Evolutionary conservation across 2,888 invertebrate species (phyloP), one percentile per base, ranked within the genome.

Genomic region (Nasonovia ribisnigri): DNA sequence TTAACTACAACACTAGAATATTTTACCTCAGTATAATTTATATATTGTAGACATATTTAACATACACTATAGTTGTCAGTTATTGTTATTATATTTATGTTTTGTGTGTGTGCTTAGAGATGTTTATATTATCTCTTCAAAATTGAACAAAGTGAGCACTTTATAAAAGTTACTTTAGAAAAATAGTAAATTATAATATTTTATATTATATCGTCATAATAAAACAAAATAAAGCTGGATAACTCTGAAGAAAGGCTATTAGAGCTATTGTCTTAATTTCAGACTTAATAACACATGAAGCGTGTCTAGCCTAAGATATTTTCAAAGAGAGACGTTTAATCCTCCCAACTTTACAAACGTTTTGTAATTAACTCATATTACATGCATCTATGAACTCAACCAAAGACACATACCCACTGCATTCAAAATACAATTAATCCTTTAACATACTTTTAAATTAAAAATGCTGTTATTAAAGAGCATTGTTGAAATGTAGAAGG

Each of bases 301-400:
- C 36, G 11, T 88, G 88, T 51, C 88, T 54, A 88, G 51, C 51
- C 26, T 88, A 36, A 36, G 51, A 51, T 54, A 54, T 88, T 88
- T 54, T 51, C 88, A 51, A n/a, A 88, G 51, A 48, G 36, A 51
- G 29, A 88, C 51, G 26, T 88, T 88, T 54, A 88, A 88, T 51
- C 51, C 51, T 51, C 10, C 11, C 1, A 36, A 51, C 24, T 51
- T 77, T 42, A 51, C 51, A 36, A 51, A 88, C 51, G 24, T 88
- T 54, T 88, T 36, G 24, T 51, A 88, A 88, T 54, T 88, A 88
- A 88, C 88, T 46, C n/a, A 51, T 51, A 51, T 36, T 51, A 51
- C 20, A 36, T 36, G 36, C 77, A 77, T 77, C 77, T 77, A 77
- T 77, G 36, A 36, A 77, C 36, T 42, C 20, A 20, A 36, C 77